Percentiles rank a stretch among this genome's conserved stretches.
phyloP scores from a whole-genome alignment of 2,888 invertebrate species.

The Cataglyphis albicans region DNA sequence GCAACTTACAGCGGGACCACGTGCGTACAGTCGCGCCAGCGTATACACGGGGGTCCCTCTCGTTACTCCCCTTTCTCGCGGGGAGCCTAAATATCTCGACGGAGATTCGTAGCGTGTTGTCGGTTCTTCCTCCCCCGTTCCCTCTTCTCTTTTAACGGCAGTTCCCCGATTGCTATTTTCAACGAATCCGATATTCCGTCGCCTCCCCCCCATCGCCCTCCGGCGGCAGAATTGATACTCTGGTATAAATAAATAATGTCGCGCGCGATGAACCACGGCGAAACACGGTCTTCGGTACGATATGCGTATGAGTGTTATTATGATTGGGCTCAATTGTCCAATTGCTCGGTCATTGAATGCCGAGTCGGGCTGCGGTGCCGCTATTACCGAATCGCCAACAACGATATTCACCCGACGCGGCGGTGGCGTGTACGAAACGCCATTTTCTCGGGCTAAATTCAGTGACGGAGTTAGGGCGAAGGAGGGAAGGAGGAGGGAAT shows the following conservation, averaged over 20 bases:
- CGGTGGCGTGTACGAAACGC: constrained; percentile 55
- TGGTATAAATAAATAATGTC: constrained; percentile 43
- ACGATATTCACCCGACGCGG: constrained; percentile 68
- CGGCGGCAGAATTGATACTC: constrained; percentile 5
- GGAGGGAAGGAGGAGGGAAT: background rate
- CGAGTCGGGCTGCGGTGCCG: constrained; percentile 68
- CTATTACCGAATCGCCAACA: constrained; percentile 79
- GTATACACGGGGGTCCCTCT: background rate
- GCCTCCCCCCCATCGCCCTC: background rate
- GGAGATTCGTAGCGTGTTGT: background rate
- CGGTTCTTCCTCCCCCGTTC: background rate
- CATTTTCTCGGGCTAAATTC: constrained; percentile 68
- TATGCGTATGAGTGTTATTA: constrained; percentile 80
- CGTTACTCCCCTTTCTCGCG: background rate
- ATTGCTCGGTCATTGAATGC: constrained; percentile 85
- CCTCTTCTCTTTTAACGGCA: too few species aligned
- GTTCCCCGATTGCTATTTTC: background rate
- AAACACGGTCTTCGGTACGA: constrained; percentile 63
- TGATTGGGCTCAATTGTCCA: constrained; percentile 86
- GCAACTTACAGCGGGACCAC: constrained; percentile 51
- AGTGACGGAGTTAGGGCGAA: background rate
- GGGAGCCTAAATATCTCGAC: background rate
- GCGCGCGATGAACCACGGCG: constrained; percentile 56
- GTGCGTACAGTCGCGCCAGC: constrained; percentile 38
- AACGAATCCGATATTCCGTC: constrained; percentile 14